Evolutionary conservation across 2,797 vertebrate species (phyloP).

Genomic region (Otus scops): DNA sequence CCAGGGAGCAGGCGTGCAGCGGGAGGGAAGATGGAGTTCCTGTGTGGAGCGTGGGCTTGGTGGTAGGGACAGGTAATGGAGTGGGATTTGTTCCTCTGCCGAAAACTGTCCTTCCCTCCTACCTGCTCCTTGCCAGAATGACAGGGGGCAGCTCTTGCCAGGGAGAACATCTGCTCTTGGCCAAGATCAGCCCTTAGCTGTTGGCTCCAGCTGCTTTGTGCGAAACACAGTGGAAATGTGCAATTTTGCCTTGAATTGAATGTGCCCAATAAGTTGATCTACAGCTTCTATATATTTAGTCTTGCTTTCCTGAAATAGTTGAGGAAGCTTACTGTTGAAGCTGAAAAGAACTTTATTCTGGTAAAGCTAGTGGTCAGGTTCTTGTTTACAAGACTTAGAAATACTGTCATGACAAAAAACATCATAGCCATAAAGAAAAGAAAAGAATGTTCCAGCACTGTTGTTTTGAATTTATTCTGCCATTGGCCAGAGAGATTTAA

Average conservation of each 20-base stretch:
- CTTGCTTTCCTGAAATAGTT: background rate
- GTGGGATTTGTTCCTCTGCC: background rate
- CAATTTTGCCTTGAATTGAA: background rate
- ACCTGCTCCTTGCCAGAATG: background rate
- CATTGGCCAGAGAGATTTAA: background rate
- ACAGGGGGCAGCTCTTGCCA: background rate
- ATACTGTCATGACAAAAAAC: background rate
- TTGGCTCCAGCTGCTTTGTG: background rate
- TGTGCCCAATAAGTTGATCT: background rate
- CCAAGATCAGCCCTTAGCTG: background rate
- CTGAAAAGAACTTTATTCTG: background rate
- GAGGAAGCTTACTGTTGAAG: background rate
- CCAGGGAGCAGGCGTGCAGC: background rate
- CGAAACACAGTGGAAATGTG: background rate
- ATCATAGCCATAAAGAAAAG: background rate
- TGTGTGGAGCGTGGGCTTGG: background rate
- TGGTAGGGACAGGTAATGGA: accelerated
- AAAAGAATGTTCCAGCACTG: background rate
- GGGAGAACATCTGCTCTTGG: background rate
- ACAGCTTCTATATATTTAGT: background rate
- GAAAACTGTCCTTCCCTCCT: background rate
- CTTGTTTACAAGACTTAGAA: background rate
- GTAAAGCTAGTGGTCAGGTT: background rate
- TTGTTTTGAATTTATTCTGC: background rate
- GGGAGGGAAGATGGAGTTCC: background rate